Base-by-base conservation (phyloP, 2,888 invertebrate species). In the Hymenopus coronatus region DNA sequence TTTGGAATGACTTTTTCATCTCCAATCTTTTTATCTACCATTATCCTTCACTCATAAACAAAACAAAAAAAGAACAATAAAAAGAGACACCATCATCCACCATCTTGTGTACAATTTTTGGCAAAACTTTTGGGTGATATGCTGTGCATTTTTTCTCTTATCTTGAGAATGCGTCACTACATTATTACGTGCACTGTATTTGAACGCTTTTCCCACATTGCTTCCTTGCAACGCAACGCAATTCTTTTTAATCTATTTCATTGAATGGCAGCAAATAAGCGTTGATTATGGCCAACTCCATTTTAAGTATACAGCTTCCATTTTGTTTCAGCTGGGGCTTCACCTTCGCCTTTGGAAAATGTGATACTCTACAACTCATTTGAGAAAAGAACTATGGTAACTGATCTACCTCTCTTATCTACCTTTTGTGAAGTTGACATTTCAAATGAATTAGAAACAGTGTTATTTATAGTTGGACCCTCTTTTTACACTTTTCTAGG, bases 181-280 rank as follows among this genome's bases (percentile, higher is more conserved):
- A 82, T 33, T 87, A 87, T 82, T 87, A 87, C 33, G 87, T 87
- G 87, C 87, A 87, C 87, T 87, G 87, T 46, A 82, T 87, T 70
- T 87, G 87, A 82, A 28, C n/a, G 54, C 88, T 88, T 89, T 89
- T 89, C 89, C 89, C 89, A 86, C 89, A 27, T 89, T 89, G 89
- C 89, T 89, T 89, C 89, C 89, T 86, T 82, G 82, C 88, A 85
- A 82, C 33, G 54, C 54, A 70, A 70, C 54, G 54, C 54, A 70
- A 25, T 20, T 70, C 54, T 70, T 70, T 70, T 70, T 3, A 70
- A 70, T 70, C 54, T 70, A 12, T 70, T 70, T 70, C 54, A 70
- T 70, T 70, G 54, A 70, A 70, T 70, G 54, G 54, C 54, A 70
- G 54, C 54, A 70, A n/a, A 70, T 25, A 70, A 70, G 54, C 54